phyloP scores from a whole-genome alignment of 2,888 invertebrate species.

The Byasa hedistus region DNA sequence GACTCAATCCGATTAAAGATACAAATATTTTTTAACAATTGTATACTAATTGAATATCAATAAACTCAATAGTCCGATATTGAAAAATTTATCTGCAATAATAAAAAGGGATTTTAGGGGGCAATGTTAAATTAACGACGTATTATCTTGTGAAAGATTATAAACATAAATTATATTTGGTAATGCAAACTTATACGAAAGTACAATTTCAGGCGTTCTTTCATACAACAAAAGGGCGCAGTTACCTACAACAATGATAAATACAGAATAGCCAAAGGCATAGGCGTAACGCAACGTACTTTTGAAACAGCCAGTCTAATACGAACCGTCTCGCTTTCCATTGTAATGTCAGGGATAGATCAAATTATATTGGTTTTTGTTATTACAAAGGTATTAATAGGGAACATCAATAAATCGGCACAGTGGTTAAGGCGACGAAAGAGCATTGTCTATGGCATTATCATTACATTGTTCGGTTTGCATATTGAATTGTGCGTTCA shows the following conservation, averaged over 20 bases:
- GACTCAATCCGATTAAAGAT: too few relatives aligned
- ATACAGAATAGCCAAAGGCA: constrained; percentile 65
- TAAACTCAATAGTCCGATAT: too few relatives aligned
- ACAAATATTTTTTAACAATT: too few relatives aligned
- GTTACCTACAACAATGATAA: constrained; percentile 69
- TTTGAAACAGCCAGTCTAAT: constrained; percentile 43
- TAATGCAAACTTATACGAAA: constrained; percentile 15
- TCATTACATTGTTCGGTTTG: constrained; percentile 76
- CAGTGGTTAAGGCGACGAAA: constrained; percentile 76
- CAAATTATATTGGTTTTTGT: constrained; percentile 50
- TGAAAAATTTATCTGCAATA: too few relatives aligned
- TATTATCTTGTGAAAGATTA: neutral
- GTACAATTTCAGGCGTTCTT: constrained; percentile 38
- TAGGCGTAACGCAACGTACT: constrained; percentile 54
- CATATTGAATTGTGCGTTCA: constrained; percentile 76
- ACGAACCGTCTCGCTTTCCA: constrained; percentile 43
- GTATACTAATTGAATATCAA: too few relatives aligned
- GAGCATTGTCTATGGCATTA: constrained; percentile 72
- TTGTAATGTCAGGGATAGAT: constrained; percentile 44
- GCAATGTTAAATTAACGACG: too few relatives aligned
- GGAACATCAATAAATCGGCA: constrained; percentile 73
- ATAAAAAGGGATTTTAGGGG: too few relatives aligned
- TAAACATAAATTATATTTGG: neutral
- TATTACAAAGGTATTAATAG: constrained; percentile 69
- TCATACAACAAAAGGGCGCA: constrained; percentile 56